Evolutionary conservation across 2,113 vertebrate species (phyloP), one percentile per base, ranked within the genome.

Genomic region (Sylvilagus bachmani): DNA sequence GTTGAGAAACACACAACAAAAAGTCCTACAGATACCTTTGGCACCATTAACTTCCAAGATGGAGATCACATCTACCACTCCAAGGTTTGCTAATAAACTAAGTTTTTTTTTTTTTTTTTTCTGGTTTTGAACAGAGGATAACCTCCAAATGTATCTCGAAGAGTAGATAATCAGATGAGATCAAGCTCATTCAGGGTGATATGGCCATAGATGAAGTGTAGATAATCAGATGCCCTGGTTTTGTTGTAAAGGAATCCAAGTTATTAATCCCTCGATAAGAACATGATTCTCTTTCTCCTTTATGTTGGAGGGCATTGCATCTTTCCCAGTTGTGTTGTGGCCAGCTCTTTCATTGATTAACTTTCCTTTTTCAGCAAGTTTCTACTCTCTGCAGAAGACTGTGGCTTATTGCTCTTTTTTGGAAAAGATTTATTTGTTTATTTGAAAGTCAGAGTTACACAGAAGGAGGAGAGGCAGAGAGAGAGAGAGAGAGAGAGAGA

Each of bases 31-130:
- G 98, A 99, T 71, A 98, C 99, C 4, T 99, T 99, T 93, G 99
- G 99, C 80, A 99, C 98, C 1, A 98, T 99, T 82, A 99, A 98
- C 97, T 99, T 99, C 97, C 98, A 99, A 97, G 99, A 99, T 91
- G 99, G 99, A 82, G 98, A 99, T 75, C 99, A 99, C 9, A 99
- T 98, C 21, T 99, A 99, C 96, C 99, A 99, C 38, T 99, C 99
- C 86, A 99, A 99, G 99, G 99, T 99, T 96, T 94, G 98, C 87
- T 85, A 53, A 85, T 55, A 88, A 81, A 58, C 64, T 77, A 70
- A 53, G 71, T 38, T 38, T 38, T 38, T 38, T 38, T 38, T 38
- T 38, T 38, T 38, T 38, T 38, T 38, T 77, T 96, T 49, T 13
- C 61, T 94, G 16, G 27, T 89, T 97, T 90, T 96, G 96, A 93